Evolutionary conservation across 1,140 invertebrate genomes (phyloP).

Genomic region (Pseudoatta argentina): DNA sequence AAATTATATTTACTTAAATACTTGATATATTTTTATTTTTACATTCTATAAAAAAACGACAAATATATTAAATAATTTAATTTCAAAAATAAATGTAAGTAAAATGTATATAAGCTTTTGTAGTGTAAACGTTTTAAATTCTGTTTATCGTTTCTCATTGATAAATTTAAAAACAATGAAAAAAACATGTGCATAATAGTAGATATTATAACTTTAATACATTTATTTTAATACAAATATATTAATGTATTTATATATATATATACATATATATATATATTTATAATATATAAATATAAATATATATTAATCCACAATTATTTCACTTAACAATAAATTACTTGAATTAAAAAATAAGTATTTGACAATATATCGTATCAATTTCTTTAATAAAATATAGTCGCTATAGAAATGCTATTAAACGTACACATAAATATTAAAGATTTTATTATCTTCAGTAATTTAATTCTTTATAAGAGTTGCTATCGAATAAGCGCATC

Average conservation of each 20-base stretch:
- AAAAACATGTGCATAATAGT: not conserved
- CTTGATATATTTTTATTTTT: not conserved
- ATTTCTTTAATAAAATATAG: constrained; percentile 1
- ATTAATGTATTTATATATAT: too few species aligned
- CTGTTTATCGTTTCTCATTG: not conserved
- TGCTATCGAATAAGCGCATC: constrained; percentile 25
- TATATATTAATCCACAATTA: not conserved
- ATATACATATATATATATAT: too few species aligned
- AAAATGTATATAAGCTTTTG: too few species aligned
- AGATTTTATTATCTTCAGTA: not conserved
- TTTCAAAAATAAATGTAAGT: not conserved
- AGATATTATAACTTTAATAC: too few species aligned
- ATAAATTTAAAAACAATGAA: not conserved
- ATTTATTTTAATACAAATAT: too few species aligned
- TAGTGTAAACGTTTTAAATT: too few species aligned
- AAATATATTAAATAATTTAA: constrained; percentile 6
- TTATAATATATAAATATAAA: too few species aligned
- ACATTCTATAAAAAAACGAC: not conserved
- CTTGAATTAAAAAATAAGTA: not conserved
- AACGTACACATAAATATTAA: not conserved
- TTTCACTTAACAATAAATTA: not conserved
- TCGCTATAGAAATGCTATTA: not conserved
- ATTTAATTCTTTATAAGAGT: constrained; percentile 24
- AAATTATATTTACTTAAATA: not conserved
- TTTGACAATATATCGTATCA: not conserved